Evolutionary conservation across 1,140 invertebrate genomes (phyloP).

Genomic region (Octopus sinensis): DNA sequence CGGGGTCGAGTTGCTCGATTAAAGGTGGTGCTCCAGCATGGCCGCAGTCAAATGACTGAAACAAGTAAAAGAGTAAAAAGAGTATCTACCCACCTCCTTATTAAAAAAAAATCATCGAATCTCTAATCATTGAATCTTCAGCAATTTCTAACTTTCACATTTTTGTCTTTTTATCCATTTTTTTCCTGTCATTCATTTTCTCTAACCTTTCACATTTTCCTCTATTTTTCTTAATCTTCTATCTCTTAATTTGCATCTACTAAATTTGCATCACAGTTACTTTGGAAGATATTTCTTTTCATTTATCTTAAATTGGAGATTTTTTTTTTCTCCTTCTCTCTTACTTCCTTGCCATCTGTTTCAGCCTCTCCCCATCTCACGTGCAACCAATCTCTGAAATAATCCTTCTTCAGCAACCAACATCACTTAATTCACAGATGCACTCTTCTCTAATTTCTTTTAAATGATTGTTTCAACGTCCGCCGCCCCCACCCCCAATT

Average conservation of each 20-base stretch:
- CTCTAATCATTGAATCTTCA: too few species aligned
- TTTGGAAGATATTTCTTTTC: background rate
- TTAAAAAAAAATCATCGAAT: too few species aligned
- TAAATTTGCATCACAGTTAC: too few species aligned
- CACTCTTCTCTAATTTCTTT: too few species aligned
- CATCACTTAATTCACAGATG: background rate
- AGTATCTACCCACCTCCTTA: too few species aligned
- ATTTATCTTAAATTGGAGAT: background rate
- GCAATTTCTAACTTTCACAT: background rate
- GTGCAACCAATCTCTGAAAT: background rate
- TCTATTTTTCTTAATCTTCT: background rate
- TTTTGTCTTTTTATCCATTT: background rate
- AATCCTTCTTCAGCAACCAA: conserved; percentile 25
- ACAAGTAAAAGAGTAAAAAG: too few species aligned
- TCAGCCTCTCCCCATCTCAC: background rate
- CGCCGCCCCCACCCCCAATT: background rate
- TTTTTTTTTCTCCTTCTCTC: conserved; percentile 16
- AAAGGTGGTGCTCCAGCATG: too few species aligned
- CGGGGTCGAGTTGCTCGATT: too few species aligned
- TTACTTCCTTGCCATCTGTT: background rate
- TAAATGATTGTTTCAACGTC: background rate
- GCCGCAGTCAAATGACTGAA: too few species aligned
- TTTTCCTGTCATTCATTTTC: background rate
- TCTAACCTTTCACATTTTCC: background rate
- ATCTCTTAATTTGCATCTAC: too few species aligned